Evolutionary conservation across 2,888 invertebrate species (phyloP), one percentile per base, ranked within the genome.

Genomic region (Geophilus truncorum): DNA sequence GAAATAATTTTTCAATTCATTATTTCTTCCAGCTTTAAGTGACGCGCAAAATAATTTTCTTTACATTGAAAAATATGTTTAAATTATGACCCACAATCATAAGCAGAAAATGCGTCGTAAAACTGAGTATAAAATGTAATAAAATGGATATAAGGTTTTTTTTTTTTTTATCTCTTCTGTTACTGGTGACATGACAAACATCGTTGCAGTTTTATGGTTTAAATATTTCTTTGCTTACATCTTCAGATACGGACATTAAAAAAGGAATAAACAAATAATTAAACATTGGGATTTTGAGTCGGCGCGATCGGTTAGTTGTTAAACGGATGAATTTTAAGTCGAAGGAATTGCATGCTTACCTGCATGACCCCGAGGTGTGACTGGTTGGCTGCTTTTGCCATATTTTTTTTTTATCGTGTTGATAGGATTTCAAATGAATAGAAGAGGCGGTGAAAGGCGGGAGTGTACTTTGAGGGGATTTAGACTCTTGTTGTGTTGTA

Each of bases 391-490:
- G 28, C 62, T 25, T 25, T 62, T 12, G 23, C 23, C 62, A 62
- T 23, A 23, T 57, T 62, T 62, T 62, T 62, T n/a, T 25, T 62
- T 62, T 62, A 62, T 62, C 9, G 62, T 62, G 62, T 23, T 62
- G 62, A 62, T 25, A 62, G 62, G 62, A 62, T 62, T 62, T 62
- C 25, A 62, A 23, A 62, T 62, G 62, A 62, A 62, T 62, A 62
- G 62, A 62, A 25, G 62, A 62, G 62, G 28, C 25, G 62, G 23
- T 62, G 62, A 62, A 62, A 28, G 62, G 62, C 62, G 62, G 62
- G 62, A 12, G 62, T 62, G 45, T 62, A 23, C 25, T 62, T 62
- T 62, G 62, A 62, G 23, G 62, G 62, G 62, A 62, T 62, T 62
- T 62, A 45, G 45, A 7, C 45, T 12, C 45, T 45, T 45, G 45